These are phyloP conservation scores for Pterocles orientalis DNA, from an alignment of 2,113 vertebrate species.

Conservation along the genomic window DNA sequence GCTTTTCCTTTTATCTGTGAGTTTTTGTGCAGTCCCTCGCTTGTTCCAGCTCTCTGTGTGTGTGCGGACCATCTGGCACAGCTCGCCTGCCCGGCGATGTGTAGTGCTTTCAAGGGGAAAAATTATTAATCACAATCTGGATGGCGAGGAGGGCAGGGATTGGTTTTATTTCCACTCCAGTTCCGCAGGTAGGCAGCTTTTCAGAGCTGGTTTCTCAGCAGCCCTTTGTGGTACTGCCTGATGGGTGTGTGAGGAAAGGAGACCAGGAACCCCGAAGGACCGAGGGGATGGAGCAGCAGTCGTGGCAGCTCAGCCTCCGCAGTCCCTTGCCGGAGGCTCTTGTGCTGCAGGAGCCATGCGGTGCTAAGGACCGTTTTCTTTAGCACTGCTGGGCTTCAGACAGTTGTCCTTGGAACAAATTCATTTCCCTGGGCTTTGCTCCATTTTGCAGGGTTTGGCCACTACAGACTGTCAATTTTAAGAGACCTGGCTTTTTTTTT, in stretches of 20 bases:
- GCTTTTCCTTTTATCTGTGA: slow-evolving; percentile 41
- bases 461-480: not conserved
- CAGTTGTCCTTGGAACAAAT: slow-evolving; percentile 27
- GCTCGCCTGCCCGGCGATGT: not conserved
- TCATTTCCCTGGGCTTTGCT: not conserved
- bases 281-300: not conserved
- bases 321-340: rapidly evolving
- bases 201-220: not conserved
- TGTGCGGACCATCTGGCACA: slow-evolving; percentile 39
- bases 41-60: slow-evolving; percentile 48
- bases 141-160: not conserved
- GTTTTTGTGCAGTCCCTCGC: not conserved
- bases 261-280: rapidly evolving
- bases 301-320: rapidly evolving
- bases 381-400: not conserved
- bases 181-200: not conserved
- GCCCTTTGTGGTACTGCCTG: not conserved
- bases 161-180: not conserved
- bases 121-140: slow-evolving; percentile 49
- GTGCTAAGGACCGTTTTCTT: not conserved
- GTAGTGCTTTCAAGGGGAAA: slow-evolving; percentile 21
- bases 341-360: not conserved
- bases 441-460: not conserved
- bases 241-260: not conserved
- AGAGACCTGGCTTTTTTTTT: not conserved